Evolutionary conservation across 2,113 vertebrate species (phyloP).

Genomic region (Galemys pyrenaicus): DNA sequence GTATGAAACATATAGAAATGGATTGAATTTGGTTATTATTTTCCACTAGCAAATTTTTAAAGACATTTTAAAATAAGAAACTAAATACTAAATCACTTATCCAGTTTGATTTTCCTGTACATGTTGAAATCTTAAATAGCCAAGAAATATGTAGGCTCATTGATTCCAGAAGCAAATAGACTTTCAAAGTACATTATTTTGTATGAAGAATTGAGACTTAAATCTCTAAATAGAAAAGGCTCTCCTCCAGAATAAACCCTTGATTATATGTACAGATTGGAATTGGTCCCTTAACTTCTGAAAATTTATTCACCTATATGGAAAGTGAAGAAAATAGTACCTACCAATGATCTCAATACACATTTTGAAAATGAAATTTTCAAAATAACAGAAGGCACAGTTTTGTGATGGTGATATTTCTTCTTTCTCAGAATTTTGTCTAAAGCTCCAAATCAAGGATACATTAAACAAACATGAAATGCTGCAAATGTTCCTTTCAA

Average conservation of each 20-base stretch:
- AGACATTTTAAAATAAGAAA: constrained; percentile 42
- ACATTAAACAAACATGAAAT: background rate
- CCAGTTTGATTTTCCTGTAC: background rate
- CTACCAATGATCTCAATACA: background rate
- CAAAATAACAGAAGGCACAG: background rate
- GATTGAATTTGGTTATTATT: constrained; percentile 3
- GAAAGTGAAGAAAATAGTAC: background rate
- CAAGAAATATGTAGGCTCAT: background rate
- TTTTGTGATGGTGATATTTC: background rate
- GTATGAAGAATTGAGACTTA: background rate
- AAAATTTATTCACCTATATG: background rate
- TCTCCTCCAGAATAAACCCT: background rate
- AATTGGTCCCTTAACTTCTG: background rate
- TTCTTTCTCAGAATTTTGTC: background rate
- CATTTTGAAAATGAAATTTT: constrained; percentile 37
- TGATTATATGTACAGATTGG: background rate
- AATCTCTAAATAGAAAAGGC: background rate
- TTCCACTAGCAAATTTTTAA: background rate
- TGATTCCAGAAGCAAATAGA: background rate
- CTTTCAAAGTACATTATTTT: background rate
- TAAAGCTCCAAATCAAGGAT: background rate
- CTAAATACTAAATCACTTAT: constrained; percentile 1
- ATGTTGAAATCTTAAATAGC: constrained; percentile 16
- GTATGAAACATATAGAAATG: background rate
- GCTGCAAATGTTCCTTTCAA: background rate